phyloP scores from a whole-genome alignment of 2,797 vertebrate species.

The Eleutherodactylus coqui region DNA sequence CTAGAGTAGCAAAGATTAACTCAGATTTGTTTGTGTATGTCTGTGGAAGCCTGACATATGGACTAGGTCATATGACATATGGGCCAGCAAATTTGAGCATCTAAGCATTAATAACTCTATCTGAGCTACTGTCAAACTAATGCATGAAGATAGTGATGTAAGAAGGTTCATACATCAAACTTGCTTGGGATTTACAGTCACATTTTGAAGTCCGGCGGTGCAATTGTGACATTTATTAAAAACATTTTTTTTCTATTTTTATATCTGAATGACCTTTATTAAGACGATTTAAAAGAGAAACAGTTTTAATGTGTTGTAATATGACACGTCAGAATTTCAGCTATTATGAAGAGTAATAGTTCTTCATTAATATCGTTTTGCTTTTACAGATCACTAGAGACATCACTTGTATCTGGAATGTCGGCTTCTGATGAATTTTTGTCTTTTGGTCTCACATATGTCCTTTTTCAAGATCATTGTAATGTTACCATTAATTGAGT shows the following conservation, averaged over 20 bases:
- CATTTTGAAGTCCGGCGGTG: neutral
- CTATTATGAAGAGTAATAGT: constrained; percentile 42
- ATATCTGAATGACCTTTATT: constrained; percentile 40
- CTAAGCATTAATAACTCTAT: constrained; percentile 16
- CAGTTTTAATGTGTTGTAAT: constrained; percentile 35
- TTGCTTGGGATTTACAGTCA: constrained; percentile 4
- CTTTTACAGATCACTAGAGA: constrained; percentile 43
- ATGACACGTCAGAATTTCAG: constrained; percentile 1
- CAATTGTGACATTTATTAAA: constrained; percentile 25
- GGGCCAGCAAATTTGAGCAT: neutral
- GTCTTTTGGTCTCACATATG: constrained; percentile 47
- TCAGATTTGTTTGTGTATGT: neutral
- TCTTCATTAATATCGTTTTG: constrained; percentile 48
- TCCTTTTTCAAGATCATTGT: constrained; percentile 56
- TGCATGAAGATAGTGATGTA: neutral
- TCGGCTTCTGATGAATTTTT: constrained; percentile 44
- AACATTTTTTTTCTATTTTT: neutral
- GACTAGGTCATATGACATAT: neutral
- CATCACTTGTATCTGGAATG: constrained; percentile 31
- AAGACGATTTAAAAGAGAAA: constrained; percentile 32
- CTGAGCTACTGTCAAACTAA: neutral
- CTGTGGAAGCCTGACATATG: constrained; percentile 8
- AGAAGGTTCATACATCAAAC: neutral
- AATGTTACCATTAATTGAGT: constrained; percentile 57
- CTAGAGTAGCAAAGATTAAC: neutral